Base-by-base conservation (phyloP, 1,140 invertebrate genomes). In the Sinonovacula constricta region DNA sequence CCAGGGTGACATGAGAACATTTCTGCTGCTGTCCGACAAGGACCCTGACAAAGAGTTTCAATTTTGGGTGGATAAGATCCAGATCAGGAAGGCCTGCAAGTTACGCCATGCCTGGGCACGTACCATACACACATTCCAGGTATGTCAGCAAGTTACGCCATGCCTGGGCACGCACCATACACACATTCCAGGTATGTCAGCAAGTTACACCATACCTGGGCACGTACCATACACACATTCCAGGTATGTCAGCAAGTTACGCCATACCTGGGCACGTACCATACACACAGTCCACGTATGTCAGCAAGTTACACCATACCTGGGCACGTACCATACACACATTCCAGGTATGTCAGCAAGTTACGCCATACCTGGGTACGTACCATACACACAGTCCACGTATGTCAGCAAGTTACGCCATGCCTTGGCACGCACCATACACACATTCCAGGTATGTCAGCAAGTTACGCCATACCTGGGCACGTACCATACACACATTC, bases 81-180 rank as follows among this genome's bases (percentile, higher is more conserved):
- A 86, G 30, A 65, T 88, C 4, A 83, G 54, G 60, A 79, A 59
- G 22, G 62, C 70, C n/a, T 89, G 89, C 81, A 81, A 82, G 26
- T 81, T 90, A 39, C 81, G 63, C 28, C 89, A 89, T 79, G 83
- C 87, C 10, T 90, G 89, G 88, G 88, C 85, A 2, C 75, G 87
- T 33, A 90, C 88, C 31, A 90, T 90, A 34, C 89, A 90, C 71
- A 90, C 88, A 53, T 89, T 83, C 57, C 88, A 90, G 87, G 89
- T 90, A 69, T n/a, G 28, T 28, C 31, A 59, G 18, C 24, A 28
- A 15, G 15, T 2, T 59, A 24, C 10, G 10, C 10, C 28, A 22
- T 3, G 2, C n/a, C n/a, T n/a, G 54, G 54, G 54, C 54, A 57
- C 18, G 54, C 10, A 57, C 54, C 22, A 57, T 57, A 7, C 54